phyloP scores from a whole-genome alignment of 2,888 invertebrate species.

The Clitarchus hookeri region DNA sequence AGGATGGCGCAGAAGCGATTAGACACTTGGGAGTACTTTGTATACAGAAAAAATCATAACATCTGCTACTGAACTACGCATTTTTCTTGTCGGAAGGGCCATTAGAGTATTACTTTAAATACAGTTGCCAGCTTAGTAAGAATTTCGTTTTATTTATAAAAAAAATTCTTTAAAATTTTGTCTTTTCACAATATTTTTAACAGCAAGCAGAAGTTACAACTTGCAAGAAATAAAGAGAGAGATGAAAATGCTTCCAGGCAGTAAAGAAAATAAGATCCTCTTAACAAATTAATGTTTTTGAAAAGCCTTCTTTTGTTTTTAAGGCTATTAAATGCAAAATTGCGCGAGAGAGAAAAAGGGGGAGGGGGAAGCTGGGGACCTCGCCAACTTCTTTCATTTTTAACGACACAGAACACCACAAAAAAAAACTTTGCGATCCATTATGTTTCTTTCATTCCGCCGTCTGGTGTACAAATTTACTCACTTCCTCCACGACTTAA shows the following conservation, averaged over 20 bases:
- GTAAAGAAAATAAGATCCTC: conserved; percentile 35
- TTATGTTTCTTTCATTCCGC: conserved; percentile 11
- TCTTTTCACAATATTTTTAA: not conserved
- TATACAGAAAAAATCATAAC: too few species aligned
- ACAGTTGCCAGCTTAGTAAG: not conserved
- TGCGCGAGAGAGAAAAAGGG: conserved; percentile 17
- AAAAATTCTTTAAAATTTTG: not conserved
- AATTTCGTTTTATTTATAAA: not conserved
- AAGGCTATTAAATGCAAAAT: conserved; percentile 32
- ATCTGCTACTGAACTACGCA: too few species aligned
- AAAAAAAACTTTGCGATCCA: conserved; percentile 18
- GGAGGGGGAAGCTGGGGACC: not conserved
- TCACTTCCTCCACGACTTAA: conserved; percentile 23
- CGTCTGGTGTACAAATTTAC: conserved; percentile 26
- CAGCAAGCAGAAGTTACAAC: not conserved
- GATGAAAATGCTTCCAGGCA: conserved; percentile 31
- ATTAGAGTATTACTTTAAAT: not conserved
- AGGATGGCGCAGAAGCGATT: too few species aligned
- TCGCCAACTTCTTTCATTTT: conserved; percentile 30
- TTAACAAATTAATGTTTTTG: conserved; percentile 37
- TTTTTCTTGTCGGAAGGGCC: too few species aligned
- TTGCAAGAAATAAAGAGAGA: not conserved
- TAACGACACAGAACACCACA: not conserved
- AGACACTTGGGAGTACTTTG: too few species aligned
- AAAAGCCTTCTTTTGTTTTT: conserved; percentile 24